Conservation (phyloP, 2,888 invertebrate genomes). For the Ophion ventricosus region DNA sequence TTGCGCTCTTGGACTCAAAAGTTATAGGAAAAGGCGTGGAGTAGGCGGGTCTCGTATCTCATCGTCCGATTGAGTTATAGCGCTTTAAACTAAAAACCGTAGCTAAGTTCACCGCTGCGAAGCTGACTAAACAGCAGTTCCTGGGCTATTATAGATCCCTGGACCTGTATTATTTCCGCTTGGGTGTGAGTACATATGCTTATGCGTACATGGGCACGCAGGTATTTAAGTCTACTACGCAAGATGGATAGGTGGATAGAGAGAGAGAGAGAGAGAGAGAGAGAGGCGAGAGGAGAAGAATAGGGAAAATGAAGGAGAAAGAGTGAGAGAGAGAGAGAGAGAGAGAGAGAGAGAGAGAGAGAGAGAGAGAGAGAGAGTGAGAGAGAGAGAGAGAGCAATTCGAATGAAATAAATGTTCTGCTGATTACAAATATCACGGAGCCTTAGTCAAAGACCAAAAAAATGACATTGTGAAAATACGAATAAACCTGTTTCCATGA, state of each 20-base stretch:
- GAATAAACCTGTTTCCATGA: too few species aligned
- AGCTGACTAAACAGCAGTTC: conserved; percentile 59
- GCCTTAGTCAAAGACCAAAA: too few species aligned
- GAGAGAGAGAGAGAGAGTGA: conserved; percentile 10
- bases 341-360: conserved; percentile 37
- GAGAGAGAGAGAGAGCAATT: conserved; percentile 63
- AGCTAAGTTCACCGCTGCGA: conserved; percentile 65
- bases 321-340: conserved; percentile 64
- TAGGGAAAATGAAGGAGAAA: neutral
- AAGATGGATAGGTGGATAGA: neutral
- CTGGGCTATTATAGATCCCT: conserved; percentile 53
- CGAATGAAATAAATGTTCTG: too few species aligned
- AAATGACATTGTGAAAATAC: too few species aligned
- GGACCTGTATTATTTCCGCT: conserved; percentile 27
- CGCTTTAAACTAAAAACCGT: conserved; percentile 74
- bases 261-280: conserved; percentile 45
- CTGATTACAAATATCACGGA: too few species aligned
- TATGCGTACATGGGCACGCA: neutral
- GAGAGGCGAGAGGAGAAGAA: neutral
- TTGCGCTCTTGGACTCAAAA: conserved; percentile 55
- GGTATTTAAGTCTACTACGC: conserved; percentile 4
- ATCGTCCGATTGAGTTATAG: conserved; percentile 80
- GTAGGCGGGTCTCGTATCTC: conserved; percentile 79
- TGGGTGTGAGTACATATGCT: neutral
- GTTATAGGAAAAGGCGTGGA: conserved; percentile 77